Evolutionary conservation across 2,888 invertebrate species (phyloP), one percentile per base, ranked within the genome.

Genomic region (Drosophila testacea): DNA sequence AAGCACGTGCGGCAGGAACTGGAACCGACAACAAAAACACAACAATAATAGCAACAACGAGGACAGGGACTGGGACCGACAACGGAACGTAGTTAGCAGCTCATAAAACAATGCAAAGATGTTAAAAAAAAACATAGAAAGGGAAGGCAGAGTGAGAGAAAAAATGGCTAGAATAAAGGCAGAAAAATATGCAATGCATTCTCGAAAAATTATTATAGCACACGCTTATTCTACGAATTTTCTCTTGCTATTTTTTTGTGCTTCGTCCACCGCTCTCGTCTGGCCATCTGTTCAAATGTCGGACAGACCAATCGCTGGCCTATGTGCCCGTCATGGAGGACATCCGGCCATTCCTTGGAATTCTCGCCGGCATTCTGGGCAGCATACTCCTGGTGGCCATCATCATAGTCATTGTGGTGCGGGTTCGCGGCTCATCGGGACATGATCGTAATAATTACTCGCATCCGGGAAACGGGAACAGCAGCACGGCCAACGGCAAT

Each of bases 301-400:
- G 9, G 28, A 36, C 79, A 93, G 93, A 93, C 88, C 87, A 90
- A 60, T 92, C 92, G 34, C 76, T 44, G 44, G 91, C 93, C 54
- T 93, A 94, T 79, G 93, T 90, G 47, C 92, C 93, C 65, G 92
- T 92, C 66, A 93, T 94, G 72, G 93, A 93, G 83, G 93, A 93
- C 81, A 93, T 94, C 88, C 94, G 94, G 75, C 94, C 94, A 61
- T 93, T 94, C 81, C 90, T 94, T 60, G 94, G 94, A 54, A 93
- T 94, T 41, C 90, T 94, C 78, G 92, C 94, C 52, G 94, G 94
- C 59, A 92, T 94, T 77, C 93, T 94, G 61, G 93, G 93, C 65
- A 93, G 94, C 57, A 92, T 94, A 66, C 93, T 94, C 59, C 89
- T 94, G 68, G 93, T 94, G 67, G 94, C 94, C 16, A 91, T 94